Base-by-base conservation (phyloP, 1,140 invertebrate genomes). In the Eupristina koningsbergeri region DNA sequence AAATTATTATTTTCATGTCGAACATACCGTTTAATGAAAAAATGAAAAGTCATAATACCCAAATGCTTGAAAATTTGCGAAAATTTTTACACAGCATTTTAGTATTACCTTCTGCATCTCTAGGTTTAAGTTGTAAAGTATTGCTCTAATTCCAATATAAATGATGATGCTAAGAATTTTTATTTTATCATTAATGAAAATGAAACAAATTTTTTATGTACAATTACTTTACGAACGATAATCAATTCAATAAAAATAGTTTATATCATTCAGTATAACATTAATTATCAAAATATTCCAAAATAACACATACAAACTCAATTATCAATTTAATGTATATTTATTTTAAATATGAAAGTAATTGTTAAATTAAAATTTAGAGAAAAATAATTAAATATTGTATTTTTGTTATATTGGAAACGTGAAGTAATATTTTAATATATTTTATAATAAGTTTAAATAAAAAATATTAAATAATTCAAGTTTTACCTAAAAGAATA, bases 281-380 rank as follows among this genome's bases (percentile, higher is more conserved):
- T 11, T 1, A 61, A 75, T 15, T 58, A 50, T 17, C 39, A 74
- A 31, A 69, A 0, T 9, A 19, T 71, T 9, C 41, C 41, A 3
- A 63, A 61, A n/a, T 41, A 78, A 15, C 36, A 11, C 7, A n/a
- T 26, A 8, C 39, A 67, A 50, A 84, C 74, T 22, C 80, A 77
- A 77, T 31, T 75, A 19, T 6, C 80, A 3, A 74, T 84, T 45
- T 63, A n/a, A n/a, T n/a, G n/a, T n/a, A n/a, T n/a, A n/a, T n/a
- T n/a, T n/a, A n/a, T n/a, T n/a, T n/a, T n/a, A n/a, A n/a, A n/a
- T n/a, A n/a, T n/a, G n/a, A n/a, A n/a, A n/a, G n/a, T n/a, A n/a
- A n/a, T n/a, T n/a, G n/a, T n/a, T n/a, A n/a, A n/a, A n/a, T n/a
- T n/a, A n/a, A n/a, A n/a, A n/a, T n/a, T n/a, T n/a, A n/a, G n/a